Percentiles rank a stretch among this genome's conserved stretches.
These are phyloP conservation scores for Isaurus tuberculatus DNA, from an alignment of 92 coral and sea anemone species.

Conservation along the genomic window DNA sequence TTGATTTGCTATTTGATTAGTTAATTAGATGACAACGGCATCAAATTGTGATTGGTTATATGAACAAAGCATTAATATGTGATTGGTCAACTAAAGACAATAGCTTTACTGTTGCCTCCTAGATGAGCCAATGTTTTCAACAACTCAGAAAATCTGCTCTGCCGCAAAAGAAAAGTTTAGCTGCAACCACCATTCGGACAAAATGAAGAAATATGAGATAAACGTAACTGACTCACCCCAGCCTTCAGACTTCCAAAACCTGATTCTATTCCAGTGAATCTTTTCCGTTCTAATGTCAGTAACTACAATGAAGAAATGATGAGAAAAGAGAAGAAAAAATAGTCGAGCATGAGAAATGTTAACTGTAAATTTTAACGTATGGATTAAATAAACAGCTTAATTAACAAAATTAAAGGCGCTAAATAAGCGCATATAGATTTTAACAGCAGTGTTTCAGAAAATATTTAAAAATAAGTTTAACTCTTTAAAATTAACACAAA, in stretches of 20 bases:
- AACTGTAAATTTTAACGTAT: background rate
- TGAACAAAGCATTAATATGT: background rate
- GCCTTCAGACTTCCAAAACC: constrained; percentile 48
- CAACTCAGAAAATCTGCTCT: background rate
- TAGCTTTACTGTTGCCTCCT: background rate
- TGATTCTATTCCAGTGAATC: constrained; percentile 32
- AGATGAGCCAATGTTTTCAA: background rate
- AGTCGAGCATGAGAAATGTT: background rate
- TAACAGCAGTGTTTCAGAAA: no score
- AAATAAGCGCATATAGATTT: no score
- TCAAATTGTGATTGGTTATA: background rate
- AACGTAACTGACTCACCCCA: constrained; percentile 11
- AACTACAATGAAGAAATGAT: constrained; percentile 1
- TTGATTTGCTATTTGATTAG: background rate
- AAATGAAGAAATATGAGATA: background rate
- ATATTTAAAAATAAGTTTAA: no score
- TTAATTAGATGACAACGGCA: background rate
- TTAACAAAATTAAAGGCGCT: no score
- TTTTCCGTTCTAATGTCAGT: constrained; percentile 45
- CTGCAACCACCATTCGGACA: no score
- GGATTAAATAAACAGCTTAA: no score
- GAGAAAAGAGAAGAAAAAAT: background rate
- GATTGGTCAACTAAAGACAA: background rate
- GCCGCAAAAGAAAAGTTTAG: background rate
- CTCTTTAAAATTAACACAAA: no score